Percentiles rank a stretch among this genome's conserved stretches.
Conservation (phyloP, 2,888 invertebrate genomes). For the Eurytoma adleriae region DNA sequence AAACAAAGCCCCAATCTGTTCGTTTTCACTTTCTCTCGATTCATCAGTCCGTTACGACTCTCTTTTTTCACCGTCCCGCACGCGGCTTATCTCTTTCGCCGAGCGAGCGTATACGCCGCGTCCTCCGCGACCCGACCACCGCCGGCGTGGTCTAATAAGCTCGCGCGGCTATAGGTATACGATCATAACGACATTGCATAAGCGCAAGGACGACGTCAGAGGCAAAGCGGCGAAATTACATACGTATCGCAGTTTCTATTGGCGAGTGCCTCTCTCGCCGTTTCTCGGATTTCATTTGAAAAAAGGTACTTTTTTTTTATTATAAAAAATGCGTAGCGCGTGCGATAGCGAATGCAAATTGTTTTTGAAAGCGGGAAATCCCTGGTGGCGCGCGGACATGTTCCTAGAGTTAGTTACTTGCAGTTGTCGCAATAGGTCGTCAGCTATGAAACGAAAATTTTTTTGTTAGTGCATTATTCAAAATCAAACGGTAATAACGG, state of each 20-base stretch:
- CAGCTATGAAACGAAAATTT: no score
- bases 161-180: background rate
- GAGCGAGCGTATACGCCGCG: no score
- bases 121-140: background rate
- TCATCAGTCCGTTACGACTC: no score
- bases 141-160: constrained; percentile 5
- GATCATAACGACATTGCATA: constrained; percentile 21
- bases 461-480: no score
- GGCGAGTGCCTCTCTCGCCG: background rate
- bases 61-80: no score
- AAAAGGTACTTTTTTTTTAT: background rate
- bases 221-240: constrained; percentile 31
- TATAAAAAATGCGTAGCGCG: no score
- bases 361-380: background rate
- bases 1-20: background rate
- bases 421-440: no score
- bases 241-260: constrained; percentile 22
- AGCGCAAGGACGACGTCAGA: constrained; percentile 39
- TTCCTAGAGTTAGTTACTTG: no score
- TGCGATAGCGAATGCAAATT: background rate
- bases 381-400: background rate
- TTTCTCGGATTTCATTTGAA: background rate
- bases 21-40: background rate
- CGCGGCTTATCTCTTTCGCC: background rate
- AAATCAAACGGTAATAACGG: no score